Evolutionary conservation across 2,888 invertebrate species (phyloP), one percentile per base, ranked within the genome.

Genomic region (Tanytarsus gracilentus): DNA sequence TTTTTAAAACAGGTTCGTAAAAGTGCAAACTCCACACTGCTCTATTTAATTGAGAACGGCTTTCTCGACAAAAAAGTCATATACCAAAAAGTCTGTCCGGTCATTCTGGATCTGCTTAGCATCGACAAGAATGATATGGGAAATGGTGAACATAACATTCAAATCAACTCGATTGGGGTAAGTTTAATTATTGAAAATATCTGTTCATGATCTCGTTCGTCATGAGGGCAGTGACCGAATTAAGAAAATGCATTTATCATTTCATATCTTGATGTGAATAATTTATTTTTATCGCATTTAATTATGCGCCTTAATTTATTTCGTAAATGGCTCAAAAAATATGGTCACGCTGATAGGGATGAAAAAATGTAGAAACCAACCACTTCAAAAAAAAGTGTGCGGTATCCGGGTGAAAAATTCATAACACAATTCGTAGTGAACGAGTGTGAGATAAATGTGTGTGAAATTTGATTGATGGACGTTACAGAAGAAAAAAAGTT

Each of bases 21-120:
- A 50, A 50, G 60, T 60, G 60, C 60, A 50, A 60, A 60, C 25
- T 60, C 60, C 49, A 60, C 60, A 27, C 25, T 60, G 48, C 50
- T 60, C 21, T 60, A 50, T 60, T 18, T 60, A n/a, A 60, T 60
- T 40, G 60, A 60, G 26, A 60, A 60, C 18, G 60, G 60, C 11
- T 60, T 50, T 48, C 48, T 60, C 16, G 60, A 60, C 25, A 60
- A 60, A 36, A 50, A 50, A 36, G 50, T 60, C 9, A 50, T 60
- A 7, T 50, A 50, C 6, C 60, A 50, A 1, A 60, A 40, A 11
- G 60, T 60, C 16, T 60, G 60, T 36, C 60, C 60, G 18, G 60
- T 60, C 16, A 26, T 60, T 23, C 25, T 50, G 1, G 48, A 60
- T 29, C 23, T 60, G 5, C 33, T 60, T 27, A 60, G 14, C 14